Evolutionary conservation across 2,888 invertebrate species (phyloP), one percentile per base, ranked within the genome.

Genomic region (Mesochorus sp.): DNA sequence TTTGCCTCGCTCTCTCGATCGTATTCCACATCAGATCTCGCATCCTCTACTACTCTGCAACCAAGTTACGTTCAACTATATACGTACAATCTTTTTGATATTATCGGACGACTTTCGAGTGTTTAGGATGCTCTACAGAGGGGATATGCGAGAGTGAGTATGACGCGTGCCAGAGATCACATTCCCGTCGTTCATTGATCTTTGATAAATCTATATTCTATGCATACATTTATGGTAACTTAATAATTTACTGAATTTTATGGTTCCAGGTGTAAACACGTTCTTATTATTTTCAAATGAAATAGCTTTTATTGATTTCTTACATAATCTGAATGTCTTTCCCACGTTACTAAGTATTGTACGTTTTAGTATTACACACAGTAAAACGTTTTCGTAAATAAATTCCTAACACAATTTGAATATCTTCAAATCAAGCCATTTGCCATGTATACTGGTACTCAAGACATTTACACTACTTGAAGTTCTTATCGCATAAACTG

Each of bases 1-100:
- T 70, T 75, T 53, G n/a, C 26, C 61, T 53, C 75, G 53, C 71
- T 66, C 55, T 28, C 64, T 75, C 42, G 31, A 14, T 17, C 34
- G 44, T n/a, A 14, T 21, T 34, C 17, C 26, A 59, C 14, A 42
- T 24, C 51, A 34, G 24, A 66, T 66, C 59, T 19, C 17, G 31
- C 31, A 31, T 42, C 42, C 26, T 57, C 28, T 28, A 24, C 26
- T 34, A 2, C 31, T 31, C 6, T n/a, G 47, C 71, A 53, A 31
- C 61, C 26, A 34, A 62, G 57, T 73, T 77, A 68, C 68, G 62
- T 72, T 70, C 42, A 19, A n/a, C 10, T 39, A 31, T 10, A 53
- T 0, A 44, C 51, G 10, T 19, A 39, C 19, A 17, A 26, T 57
- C 3, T 37, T 4, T 19, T 8, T n/a, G 14, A 17, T 14, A 37